These are phyloP conservation scores for Eumaeus atala DNA, from an alignment of 1,140 invertebrate genomes.

Conservation along the genomic window DNA sequence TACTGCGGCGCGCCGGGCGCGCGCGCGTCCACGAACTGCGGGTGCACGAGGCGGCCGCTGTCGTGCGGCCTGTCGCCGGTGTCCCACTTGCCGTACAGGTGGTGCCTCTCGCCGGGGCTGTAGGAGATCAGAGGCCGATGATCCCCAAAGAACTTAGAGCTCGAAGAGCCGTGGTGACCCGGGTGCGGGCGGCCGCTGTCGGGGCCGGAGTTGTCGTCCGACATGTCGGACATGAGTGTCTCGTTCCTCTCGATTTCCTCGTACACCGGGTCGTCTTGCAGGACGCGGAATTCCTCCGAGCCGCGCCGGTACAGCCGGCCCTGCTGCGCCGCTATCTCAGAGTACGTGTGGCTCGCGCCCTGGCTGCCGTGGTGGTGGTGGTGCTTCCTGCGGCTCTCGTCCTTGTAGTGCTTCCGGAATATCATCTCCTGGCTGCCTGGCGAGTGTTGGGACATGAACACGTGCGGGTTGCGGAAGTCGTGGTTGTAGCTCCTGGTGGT, in stretches of 20 bases:
- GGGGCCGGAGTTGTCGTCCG: slow-evolving; percentile 85
- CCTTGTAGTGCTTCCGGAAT: slow-evolving; percentile 64
- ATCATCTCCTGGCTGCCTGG: slow-evolving; percentile 68
- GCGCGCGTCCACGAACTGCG: too few relatives aligned
- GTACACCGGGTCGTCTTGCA: slow-evolving; percentile 85
- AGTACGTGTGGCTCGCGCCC: slow-evolving; percentile 76
- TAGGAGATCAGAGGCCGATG: slow-evolving; percentile 84
- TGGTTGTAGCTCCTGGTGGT: slow-evolving; percentile 76
- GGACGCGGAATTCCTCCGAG: slow-evolving; percentile 64
- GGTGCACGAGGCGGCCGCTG: slow-evolving; percentile 10
- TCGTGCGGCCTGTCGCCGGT: slow-evolving; percentile 74
- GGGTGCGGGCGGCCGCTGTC: slow-evolving; percentile 78
- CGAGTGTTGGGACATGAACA: slow-evolving; percentile 70
- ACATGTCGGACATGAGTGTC: slow-evolving; percentile 85
- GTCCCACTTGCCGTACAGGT: slow-evolving; percentile 76
- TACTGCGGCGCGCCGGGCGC: slow-evolving; percentile 39
- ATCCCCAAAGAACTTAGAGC: slow-evolving; percentile 83
- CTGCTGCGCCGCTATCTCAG: slow-evolving; percentile 73
- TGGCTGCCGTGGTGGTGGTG: slow-evolving; percentile 63
- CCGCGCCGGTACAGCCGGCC: slow-evolving; percentile 68
- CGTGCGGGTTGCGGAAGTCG: slow-evolving; percentile 73
- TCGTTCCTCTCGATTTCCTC: slow-evolving; percentile 86
- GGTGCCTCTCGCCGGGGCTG: slow-evolving; percentile 74
- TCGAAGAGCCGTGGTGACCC: slow-evolving; percentile 77
- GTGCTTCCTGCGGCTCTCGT: slow-evolving; percentile 57